Conservation (phyloP, 2,797 vertebrate species). For the Helarctos malayanus region DNA sequence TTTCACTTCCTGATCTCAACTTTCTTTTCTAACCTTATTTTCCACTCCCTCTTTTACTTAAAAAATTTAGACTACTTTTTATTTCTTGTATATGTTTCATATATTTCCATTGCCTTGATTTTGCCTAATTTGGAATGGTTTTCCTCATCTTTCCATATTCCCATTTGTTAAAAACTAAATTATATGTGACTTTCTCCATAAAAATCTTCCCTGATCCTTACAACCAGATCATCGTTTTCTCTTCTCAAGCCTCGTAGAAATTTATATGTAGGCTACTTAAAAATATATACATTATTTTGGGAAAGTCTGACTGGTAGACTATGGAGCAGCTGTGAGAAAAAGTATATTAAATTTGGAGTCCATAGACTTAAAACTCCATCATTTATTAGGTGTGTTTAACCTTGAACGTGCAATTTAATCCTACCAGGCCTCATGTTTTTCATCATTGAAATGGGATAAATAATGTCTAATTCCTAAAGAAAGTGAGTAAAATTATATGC, state of each 20-base stretch:
- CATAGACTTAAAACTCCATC: not conserved
- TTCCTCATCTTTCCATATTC: conserved; percentile 47
- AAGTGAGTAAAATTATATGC: conserved; percentile 15
- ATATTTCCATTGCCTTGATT: conserved; percentile 41
- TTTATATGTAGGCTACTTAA: conserved; percentile 27
- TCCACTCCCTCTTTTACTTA: not conserved
- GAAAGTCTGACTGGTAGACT: conserved; percentile 28
- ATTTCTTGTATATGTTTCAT: not conserved
- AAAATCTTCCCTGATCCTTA: conserved; percentile 56
- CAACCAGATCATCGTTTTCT: conserved; percentile 19
- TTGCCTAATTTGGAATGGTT: conserved; percentile 52
- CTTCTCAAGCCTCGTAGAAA: conserved; percentile 11
- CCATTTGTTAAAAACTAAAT: conserved; percentile 37
- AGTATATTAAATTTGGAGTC: not conserved
- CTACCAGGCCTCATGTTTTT: conserved; percentile 36
- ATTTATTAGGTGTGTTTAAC: not conserved
- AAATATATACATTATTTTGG: conserved; percentile 47
- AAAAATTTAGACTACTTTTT: conserved; percentile 38
- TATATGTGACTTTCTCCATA: not conserved
- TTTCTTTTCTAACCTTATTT: conserved; percentile 60
- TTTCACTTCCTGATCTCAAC: not conserved
- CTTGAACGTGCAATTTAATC: conserved; percentile 1
- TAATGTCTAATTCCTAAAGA: conserved; percentile 44
- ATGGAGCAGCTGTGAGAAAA: conserved; percentile 66
- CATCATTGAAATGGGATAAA: conserved; percentile 43